Base-by-base conservation (phyloP, 92 coral and sea anemone species). In the Phenganax subtilis region DNA sequence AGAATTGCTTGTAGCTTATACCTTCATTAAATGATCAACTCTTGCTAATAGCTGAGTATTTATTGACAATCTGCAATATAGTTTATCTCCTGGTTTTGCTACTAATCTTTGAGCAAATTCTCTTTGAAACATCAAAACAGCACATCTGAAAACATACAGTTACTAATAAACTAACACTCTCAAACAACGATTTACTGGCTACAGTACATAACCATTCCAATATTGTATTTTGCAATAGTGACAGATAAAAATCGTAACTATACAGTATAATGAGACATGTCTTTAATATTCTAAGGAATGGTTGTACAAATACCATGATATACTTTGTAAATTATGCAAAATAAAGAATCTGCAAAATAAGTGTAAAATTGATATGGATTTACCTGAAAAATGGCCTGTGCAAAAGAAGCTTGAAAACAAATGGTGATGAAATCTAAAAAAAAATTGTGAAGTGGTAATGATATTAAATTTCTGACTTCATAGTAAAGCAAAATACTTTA, bases 321-420 rank as follows among this genome's bases (percentile, higher is more conserved):
- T 37, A 37, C 47, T 37, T 37, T 37, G 47, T 5, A 37, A 37
- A 37, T 37, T 37, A 37, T 5, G 5, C 47, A 37, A 2, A 37
- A 37, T 37, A 37, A 37, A 37, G 47, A 5, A 37, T 37, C 5
- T 37, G 47, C 47, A 37, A 37, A 37, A 37, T 37, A 1, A 52
- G 69, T 15, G 7, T 28, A 6, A 30, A 9, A 53, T 15, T 31
- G 53, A 8, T 57, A 12, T 11, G 66, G 8, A 72, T 68, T 52
- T 81, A 96, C 99, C 99, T 92, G 89, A 96, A 96, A 53, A 96
- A 96, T 7, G 99, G 99, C 83, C 99, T 87, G 90, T 96, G 99
- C 29, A 96, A 86, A 12, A 96, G 86, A 14, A 96, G 89, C 85
- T 96, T 96, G 86, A 96, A 96, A 30, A 96, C 93, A 90, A 96